Evolutionary conservation across 2,888 invertebrate species (phyloP).

Genomic region (Cosmia pyralina): DNA sequence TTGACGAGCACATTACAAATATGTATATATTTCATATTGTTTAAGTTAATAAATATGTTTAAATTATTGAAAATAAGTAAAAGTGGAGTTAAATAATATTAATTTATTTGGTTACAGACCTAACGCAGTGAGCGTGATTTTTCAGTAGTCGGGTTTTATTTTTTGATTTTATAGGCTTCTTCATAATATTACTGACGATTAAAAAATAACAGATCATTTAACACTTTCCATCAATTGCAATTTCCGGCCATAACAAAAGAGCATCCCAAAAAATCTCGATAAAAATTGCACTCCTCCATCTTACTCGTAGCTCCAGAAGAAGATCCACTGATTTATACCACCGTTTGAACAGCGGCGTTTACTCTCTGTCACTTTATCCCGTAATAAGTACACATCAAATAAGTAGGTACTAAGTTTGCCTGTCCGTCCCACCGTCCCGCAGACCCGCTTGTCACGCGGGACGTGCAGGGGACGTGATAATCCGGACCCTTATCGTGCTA

Average conservation of each 20-base stretch:
- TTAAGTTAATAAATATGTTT: too few relatives aligned
- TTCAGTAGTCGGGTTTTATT: too few relatives aligned
- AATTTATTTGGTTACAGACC: too few relatives aligned
- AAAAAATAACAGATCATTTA: background rate
- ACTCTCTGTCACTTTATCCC: conserved; percentile 50
- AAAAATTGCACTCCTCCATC: background rate
- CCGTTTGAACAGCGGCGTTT: conserved; percentile 41
- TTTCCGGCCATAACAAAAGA: background rate
- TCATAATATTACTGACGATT: background rate
- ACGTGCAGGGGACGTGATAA: conserved; percentile 68
- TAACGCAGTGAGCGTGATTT: too few relatives aligned
- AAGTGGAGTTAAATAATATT: too few relatives aligned
- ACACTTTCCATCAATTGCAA: background rate
- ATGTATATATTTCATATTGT: too few relatives aligned
- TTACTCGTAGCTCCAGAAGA: too few relatives aligned
- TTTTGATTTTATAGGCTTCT: too few relatives aligned
- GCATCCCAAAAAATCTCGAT: background rate
- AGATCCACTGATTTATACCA: conserved; percentile 51
- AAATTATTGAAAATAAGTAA: too few relatives aligned
- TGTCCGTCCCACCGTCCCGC: conserved; percentile 41
- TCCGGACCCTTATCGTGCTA: conserved; percentile 71
- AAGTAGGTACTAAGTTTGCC: conserved; percentile 53
- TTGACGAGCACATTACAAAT: too few relatives aligned
- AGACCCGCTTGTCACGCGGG: conserved; percentile 48
- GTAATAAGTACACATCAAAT: conserved; percentile 65